phyloP scores from a whole-genome alignment of 2,888 invertebrate species.

The Nymphalis urticae region DNA sequence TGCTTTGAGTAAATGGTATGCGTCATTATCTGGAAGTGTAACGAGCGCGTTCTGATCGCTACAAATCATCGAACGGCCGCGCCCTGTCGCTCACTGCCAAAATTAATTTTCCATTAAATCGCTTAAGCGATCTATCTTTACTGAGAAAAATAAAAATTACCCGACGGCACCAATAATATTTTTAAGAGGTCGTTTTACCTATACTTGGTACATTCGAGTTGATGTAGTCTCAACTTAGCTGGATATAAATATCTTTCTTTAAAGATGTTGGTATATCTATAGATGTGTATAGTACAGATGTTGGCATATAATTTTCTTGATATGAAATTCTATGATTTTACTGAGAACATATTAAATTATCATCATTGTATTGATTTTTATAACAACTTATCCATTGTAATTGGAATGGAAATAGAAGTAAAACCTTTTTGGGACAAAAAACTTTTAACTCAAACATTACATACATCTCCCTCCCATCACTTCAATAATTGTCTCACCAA shows the following conservation, averaged over 20 bases:
- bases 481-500: too few relatives aligned
- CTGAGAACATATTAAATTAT: too few relatives aligned
- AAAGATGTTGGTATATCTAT: too few relatives aligned
- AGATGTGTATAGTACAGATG: too few relatives aligned
- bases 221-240: background rate
- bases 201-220: background rate
- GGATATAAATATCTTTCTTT: background rate
- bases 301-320: too few relatives aligned
- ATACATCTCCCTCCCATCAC: too few relatives aligned
- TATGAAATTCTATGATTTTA: too few relatives aligned
- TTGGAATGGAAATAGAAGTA: too few relatives aligned
- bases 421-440: too few relatives aligned
- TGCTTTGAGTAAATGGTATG: constrained; percentile 68
- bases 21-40: constrained; percentile 71
- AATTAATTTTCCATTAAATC: constrained; percentile 79
- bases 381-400: too few relatives aligned
- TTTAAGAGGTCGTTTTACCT: constrained; percentile 41
- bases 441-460: too few relatives aligned
- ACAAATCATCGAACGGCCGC: constrained; percentile 68
- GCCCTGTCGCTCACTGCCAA: constrained; percentile 74
- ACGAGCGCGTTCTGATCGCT: constrained; percentile 63
- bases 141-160: constrained; percentile 65
- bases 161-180: constrained; percentile 61
- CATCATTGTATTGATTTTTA: too few relatives aligned
- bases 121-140: constrained; percentile 76